Percentiles rank a stretch among this genome's conserved stretches.
Conservation (phyloP, 2,113 vertebrate species). For the Acanthochromis polyacanthus region DNA sequence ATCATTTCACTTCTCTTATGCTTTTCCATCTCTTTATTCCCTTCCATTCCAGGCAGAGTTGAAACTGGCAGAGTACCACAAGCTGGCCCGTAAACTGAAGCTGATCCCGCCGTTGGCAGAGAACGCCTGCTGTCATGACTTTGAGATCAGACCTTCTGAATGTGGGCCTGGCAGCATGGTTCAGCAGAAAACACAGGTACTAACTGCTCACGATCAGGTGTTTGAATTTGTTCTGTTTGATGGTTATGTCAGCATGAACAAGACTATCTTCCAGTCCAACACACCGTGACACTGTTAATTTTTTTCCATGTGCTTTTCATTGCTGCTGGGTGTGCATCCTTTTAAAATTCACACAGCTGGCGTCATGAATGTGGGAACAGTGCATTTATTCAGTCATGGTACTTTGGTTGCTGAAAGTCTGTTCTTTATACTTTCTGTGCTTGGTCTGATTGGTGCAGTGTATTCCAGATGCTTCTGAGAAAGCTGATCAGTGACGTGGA, state of each 20-base stretch:
- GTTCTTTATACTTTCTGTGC: neutral
- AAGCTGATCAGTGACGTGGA: too few species aligned
- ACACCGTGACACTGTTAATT: too few species aligned
- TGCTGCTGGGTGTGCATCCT: too few species aligned
- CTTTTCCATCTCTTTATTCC: neutral
- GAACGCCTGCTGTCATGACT: constrained; percentile 92
- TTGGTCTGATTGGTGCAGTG: neutral
- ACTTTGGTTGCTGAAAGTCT: too few species aligned
- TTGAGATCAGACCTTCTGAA: constrained; percentile 91
- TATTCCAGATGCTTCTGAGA: constrained; percentile 78
- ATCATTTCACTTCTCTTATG: neutral
- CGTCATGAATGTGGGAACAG: too few species aligned
- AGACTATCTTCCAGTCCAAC: neutral
- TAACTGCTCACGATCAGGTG: neutral
- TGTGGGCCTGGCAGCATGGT: constrained; percentile 81
- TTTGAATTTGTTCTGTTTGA: neutral
- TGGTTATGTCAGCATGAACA: neutral
- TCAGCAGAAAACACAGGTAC: constrained; percentile 90
- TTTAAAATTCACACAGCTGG: too few species aligned
- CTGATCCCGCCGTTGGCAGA: constrained; percentile 92
- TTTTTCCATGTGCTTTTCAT: too few species aligned
- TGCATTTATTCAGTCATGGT: too few species aligned
- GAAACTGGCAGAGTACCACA: constrained; percentile 92
- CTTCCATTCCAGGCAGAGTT: constrained; percentile 87
- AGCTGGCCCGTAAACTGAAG: constrained; percentile 94